Base-by-base conservation (phyloP, 1,140 invertebrate species). In the Berghia stephanieae region DNA sequence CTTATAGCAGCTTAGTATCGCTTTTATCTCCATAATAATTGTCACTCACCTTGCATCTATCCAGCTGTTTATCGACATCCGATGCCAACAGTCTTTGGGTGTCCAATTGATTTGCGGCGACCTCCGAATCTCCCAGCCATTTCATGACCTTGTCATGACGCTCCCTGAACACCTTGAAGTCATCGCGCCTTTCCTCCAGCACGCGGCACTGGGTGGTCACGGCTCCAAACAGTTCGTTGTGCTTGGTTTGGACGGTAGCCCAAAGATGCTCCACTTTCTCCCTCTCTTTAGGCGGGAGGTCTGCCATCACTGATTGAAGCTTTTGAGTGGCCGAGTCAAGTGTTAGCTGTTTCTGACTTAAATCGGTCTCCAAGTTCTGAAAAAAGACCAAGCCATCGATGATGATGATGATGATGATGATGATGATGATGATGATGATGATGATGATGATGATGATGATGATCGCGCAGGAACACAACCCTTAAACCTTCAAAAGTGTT, bases 271-370 rank as follows among this genome's bases (percentile, higher is more conserved):
- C 92, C 0, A 97, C 87, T 83, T 93, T 92, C 38, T 93, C 93
- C 82, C 94, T 93, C 85, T 96, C 90, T 57, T 83, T 94, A 0
- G 91, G 92, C 86, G 97, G 95, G n/a, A 97, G 86, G 87, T 97
- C 95, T 78, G 93, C 92, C 83, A 94, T 92, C 90, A 97, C 94
- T 70, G 94, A 94, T 52, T 93, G 92, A 4, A 96, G 92, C 60
- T 95, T 93, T 86, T 95, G 95, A 80, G 94, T 93, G 8, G 96
- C 87, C 2, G 94, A 94, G 79, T 95, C 94, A 46, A 95, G 93
- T 8, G 95, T 90, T 2, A 95, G 92, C 83, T 94, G 93, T 87
- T 96, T 96, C 8, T 93, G 93, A 83, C 96, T 94, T 8, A 94
- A 92, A 86, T 97, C 95, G 89, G 38, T 55, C 27, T 43, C 63